Base-by-base conservation (phyloP, 2,888 invertebrate genomes). In the Spodoptera picta region DNA sequence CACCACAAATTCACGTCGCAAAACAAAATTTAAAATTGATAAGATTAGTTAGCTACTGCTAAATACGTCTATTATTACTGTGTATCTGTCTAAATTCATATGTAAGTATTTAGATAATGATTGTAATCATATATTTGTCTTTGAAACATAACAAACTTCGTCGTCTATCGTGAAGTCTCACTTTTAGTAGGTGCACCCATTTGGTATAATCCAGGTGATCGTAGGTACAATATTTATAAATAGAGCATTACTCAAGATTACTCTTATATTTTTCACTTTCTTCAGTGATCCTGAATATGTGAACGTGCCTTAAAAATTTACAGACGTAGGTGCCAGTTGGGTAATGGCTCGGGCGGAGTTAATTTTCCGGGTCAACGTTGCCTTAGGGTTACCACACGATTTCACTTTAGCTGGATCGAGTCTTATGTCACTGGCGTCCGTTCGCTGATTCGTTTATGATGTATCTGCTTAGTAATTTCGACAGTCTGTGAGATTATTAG, bases 361-460 rank as follows among this genome's bases (percentile, higher is more conserved):
- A 92, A 92, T 92, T 91, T 89, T 88, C 90, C 88, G 87, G 88
- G 88, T 88, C 87, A 86, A 81, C 83, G 86, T 88, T 84, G 83
- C 83, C 75, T 82, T 82, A 83, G 85, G 85, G 86, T 81, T 81
- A 83, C 88, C 88, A 86, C 81, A 83, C 83, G 67, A 70, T 79
- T 74, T 62, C 61, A 69, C 65, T 69, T 66, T 58, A 65, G 69
- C 76, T 69, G 63, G 68, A 73, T 61, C 59, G 70, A 63, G 61
- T 64, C 60, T 72, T 65, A 51, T 65, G 31, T 24, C 49, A 45
- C 31, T 51, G 23, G 27, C 48, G 36, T 61, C 51, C 60, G 59
- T 61, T 56, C 43, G 42, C 11, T 42, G 5, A 43, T 46, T 43
- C 7, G 27, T 56, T 9, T 60, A 60, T 59, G 66, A 73, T 60